phyloP scores from a whole-genome alignment of 2,113 vertebrate genomes.

The Megatriorchis doriae region DNA sequence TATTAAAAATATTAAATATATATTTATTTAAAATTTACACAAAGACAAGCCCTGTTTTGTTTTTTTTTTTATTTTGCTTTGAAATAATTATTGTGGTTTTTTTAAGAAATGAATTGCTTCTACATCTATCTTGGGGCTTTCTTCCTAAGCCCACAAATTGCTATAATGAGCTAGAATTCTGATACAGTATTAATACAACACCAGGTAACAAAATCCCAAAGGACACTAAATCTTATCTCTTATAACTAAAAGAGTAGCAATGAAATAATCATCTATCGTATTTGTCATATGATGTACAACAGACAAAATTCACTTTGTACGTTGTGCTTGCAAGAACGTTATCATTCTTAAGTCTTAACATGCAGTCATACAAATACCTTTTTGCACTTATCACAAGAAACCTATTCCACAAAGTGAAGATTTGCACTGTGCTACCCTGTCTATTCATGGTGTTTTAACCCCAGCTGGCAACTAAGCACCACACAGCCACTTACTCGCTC shows the following conservation, averaged over 20 bases:
- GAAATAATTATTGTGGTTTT: neutral
- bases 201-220: neutral
- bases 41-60: neutral
- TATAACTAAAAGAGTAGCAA: neutral
- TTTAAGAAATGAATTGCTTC: neutral
- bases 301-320: neutral
- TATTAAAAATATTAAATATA: neutral
- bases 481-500: too few relatives aligned
- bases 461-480: too few relatives aligned
- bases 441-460: neutral
- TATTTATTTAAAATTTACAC: neutral
- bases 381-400: neutral
- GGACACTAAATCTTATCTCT: neutral
- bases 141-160: neutral
- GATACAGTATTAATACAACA: neutral
- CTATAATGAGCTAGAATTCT: neutral
- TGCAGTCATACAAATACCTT: accelerated
- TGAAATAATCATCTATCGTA: neutral
- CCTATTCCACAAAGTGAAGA: neutral
- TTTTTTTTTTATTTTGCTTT: neutral
- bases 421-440: neutral
- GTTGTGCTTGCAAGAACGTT: neutral
- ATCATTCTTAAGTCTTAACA: neutral
- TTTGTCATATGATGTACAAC: neutral
- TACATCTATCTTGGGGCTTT: neutral